Evolutionary conservation across 2,888 invertebrate species (phyloP), one percentile per base, ranked within the genome.

Genomic region (Drosophila demipolita): DNA sequence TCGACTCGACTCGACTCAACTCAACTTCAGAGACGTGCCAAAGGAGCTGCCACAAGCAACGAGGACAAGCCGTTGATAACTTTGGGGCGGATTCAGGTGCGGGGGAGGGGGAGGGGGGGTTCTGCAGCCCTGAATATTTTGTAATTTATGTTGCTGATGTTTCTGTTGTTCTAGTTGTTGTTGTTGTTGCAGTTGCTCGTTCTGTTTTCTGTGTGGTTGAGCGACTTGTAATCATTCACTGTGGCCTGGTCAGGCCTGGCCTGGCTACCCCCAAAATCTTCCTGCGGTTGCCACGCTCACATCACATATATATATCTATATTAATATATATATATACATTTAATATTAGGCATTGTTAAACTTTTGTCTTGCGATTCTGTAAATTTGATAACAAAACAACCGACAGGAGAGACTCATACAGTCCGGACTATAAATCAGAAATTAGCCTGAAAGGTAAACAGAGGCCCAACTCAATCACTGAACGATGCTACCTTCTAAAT

Each of bases 301-400:
- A 55, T n/a, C 17, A 61, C 40, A n/a, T 38, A n/a, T n/a, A 4
- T n/a, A n/a, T 40, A 9, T n/a, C n/a, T n/a, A 40, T 40, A n/a
- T 17, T n/a, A 20, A 20, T 20, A 53, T 23, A 35, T 23, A 35
- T 35, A 15, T 52, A 15, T 52, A 35, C 15, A 35, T 54, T n/a
- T 82, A 78, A 86, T 88, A 90, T 84, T 87, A 90, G 87, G 83
- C 82, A 80, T 81, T 86, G 70, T 80, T 77, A n/a, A 87, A 84
- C 83, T 87, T 89, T 90, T 82, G 83, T 83, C 85, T 81, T 83
- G 74, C 78, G 83, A 82, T 83, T 85, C 83, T 81, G 79, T 68
- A 78, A 78, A 80, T 87, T 87, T 86, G 88, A 90, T 90, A 90
- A 82, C 82, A 60, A 62, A 66, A 35, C 50, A 57, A 40, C 63